phyloP scores from a whole-genome alignment of 2,113 vertebrate species.

The Oreochromis spilurus region DNA sequence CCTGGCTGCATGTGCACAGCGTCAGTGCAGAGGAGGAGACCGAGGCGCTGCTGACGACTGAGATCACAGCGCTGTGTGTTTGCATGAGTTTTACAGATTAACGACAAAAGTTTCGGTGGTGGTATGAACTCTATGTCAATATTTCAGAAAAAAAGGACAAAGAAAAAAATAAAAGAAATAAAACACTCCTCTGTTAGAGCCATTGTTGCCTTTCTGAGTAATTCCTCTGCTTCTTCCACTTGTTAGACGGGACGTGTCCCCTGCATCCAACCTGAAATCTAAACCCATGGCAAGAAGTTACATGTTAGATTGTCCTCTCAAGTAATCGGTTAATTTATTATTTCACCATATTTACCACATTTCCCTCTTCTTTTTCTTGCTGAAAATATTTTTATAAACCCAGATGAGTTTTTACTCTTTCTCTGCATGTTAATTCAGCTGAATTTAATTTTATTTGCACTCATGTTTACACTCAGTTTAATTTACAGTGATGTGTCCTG shows the following conservation, averaged over 20 bases:
- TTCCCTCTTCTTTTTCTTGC: not conserved
- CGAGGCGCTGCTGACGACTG: not conserved
- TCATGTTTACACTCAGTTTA: not conserved
- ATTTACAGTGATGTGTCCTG: not conserved
- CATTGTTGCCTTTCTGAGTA: not conserved
- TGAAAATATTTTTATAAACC: not conserved
- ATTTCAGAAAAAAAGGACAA: not conserved
- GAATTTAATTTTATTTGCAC: fast-evolving
- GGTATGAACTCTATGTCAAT: not conserved
- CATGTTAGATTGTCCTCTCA: not conserved
- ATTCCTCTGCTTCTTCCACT: not conserved
- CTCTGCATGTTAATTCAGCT: not conserved
- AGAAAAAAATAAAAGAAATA: not conserved
- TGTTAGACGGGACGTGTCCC: not conserved
- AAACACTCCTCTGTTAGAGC: not conserved
- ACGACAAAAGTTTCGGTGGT: not conserved
- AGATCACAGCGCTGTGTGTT: not conserved
- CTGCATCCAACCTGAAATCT: not conserved
- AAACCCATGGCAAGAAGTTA: not conserved
- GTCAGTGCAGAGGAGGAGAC: fast-evolving
- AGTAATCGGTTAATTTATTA: fast-evolving
- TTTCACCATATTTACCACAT: not conserved
- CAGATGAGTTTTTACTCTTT: not conserved
- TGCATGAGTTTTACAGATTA: not conserved
- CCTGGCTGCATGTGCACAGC: not conserved